These are phyloP conservation scores for Stegana nigrithorax DNA, from an alignment of 2,888 invertebrate genomes.

Conservation along the genomic window DNA sequence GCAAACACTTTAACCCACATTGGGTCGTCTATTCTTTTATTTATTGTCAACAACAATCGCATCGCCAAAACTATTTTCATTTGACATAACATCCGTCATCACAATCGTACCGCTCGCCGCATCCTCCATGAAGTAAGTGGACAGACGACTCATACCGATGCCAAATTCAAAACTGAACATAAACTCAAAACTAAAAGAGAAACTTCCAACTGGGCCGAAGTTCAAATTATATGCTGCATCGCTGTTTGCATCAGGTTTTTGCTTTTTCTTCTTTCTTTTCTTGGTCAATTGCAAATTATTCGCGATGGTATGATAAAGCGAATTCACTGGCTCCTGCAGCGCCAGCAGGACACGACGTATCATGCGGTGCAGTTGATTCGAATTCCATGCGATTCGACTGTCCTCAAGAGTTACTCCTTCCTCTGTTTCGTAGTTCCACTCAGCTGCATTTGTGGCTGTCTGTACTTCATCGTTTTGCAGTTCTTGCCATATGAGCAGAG, in stretches of 20 bases:
- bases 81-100: too few relatives aligned
- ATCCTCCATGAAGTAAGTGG: too few relatives aligned
- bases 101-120: neutral
- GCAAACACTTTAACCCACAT: neutral
- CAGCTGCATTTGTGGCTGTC: too few relatives aligned
- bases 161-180: conserved; percentile 37
- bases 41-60: conserved; percentile 3
- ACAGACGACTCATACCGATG: neutral
- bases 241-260: neutral
- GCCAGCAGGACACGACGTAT: conserved; percentile 24
- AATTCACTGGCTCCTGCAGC: conserved; percentile 26
- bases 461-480: too few relatives aligned
- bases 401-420: too few relatives aligned
- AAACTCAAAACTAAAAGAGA: conserved; percentile 42
- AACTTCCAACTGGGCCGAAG: conserved; percentile 40
- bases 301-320: conserved; percentile 25
- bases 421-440: too few relatives aligned
- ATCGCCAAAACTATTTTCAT: conserved; percentile 1
- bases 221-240: conserved; percentile 21
- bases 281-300: conserved; percentile 19
- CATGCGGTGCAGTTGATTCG: conserved; percentile 20
- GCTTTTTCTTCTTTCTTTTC: conserved; percentile 33
- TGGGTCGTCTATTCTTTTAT: too few relatives aligned
- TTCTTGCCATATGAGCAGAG: too few relatives aligned
- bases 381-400: neutral